Evolutionary conservation across 2,888 invertebrate genomes (phyloP), one percentile per base, ranked within the genome.

Genomic region (Xestia rhomboidea): DNA sequence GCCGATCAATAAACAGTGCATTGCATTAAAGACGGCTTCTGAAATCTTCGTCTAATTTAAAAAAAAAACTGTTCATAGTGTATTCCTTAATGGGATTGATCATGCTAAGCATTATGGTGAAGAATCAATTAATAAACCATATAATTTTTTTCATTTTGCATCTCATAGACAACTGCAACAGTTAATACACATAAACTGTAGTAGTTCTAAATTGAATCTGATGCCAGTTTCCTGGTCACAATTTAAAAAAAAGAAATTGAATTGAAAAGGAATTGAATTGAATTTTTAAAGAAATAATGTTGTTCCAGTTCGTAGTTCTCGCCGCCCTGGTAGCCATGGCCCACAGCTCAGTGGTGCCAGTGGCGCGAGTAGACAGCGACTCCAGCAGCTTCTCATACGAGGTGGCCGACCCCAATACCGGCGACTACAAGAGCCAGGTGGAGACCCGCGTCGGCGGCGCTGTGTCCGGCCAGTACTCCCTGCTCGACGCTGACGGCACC

Each of bases 401-500:
- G 80, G 96, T 97, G 44, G 96, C 97, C 60, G 97, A 97, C 90
- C 95, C 96, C 85, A 92, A 93, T 91, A 97, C 97, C 83, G 97
- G 97, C 24, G 97, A 97, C 93, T 95, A 90, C 93, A 97, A 97
- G 92, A 96, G 95, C 91, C 97, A 97, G 89, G 93, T 93, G 41
- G 97, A 97, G 93, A 95, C 95, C 74, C 96, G 97, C 87, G 93
- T 93, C 71, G 97, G 97, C 62, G 97, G 97, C 87, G 91, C 92
- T 74, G 97, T 97, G 68, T 92, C 94, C 85, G 97, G 97, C 79
- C 97, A 97, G 90, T 97, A 97, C 95, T 97, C 97, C 51, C 94
- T 97, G 27, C 92, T 95, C n/a, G 97, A 97, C 69, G 89, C 97
- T 57, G 97, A 97, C 88, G 97, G 97, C 86, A 97, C 97, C 76